phyloP scores from a whole-genome alignment of 2,888 invertebrate species.

The Drosophila tripunctata region DNA sequence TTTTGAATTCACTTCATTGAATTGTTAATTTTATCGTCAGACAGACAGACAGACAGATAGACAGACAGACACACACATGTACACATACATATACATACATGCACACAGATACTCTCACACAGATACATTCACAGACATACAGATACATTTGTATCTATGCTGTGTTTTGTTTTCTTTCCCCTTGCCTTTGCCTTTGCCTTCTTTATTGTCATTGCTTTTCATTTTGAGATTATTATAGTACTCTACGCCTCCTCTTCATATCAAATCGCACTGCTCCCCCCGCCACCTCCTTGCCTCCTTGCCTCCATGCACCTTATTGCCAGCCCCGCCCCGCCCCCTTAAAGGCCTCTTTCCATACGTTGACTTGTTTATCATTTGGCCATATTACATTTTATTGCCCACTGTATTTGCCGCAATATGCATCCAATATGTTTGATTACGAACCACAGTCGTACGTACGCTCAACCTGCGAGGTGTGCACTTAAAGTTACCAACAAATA shows the following conservation, averaged over 20 bases:
- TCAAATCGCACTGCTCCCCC: neutral
- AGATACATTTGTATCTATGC: neutral
- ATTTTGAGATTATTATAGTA: conserved; percentile 68
- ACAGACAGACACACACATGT: conserved; percentile 13
- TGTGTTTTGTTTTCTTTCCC: no score
- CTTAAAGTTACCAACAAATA: conserved; percentile 4
- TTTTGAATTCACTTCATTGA: conserved; percentile 78
- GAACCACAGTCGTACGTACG: conserved; percentile 29
- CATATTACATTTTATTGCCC: conserved; percentile 74
- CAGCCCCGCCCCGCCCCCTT: neutral
- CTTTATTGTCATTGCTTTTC: conserved; percentile 71
- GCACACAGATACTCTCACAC: conserved; percentile 2
- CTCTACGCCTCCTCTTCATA: neutral
- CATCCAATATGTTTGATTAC: conserved; percentile 69
- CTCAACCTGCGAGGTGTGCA: conserved; percentile 43
- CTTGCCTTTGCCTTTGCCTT: conserved; percentile 23
- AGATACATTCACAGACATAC: neutral
- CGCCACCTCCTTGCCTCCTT: neutral
- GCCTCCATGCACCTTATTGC: neutral
- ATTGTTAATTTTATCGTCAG: conserved; percentile 76
- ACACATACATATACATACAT: conserved; percentile 1
- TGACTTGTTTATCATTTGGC: conserved; percentile 63
- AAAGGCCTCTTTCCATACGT: neutral
- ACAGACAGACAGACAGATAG: conserved; percentile 28
- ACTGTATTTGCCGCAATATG: conserved; percentile 57